phyloP scores from a whole-genome alignment of 2,888 invertebrate genomes.

The Chymomyza procnemis region DNA sequence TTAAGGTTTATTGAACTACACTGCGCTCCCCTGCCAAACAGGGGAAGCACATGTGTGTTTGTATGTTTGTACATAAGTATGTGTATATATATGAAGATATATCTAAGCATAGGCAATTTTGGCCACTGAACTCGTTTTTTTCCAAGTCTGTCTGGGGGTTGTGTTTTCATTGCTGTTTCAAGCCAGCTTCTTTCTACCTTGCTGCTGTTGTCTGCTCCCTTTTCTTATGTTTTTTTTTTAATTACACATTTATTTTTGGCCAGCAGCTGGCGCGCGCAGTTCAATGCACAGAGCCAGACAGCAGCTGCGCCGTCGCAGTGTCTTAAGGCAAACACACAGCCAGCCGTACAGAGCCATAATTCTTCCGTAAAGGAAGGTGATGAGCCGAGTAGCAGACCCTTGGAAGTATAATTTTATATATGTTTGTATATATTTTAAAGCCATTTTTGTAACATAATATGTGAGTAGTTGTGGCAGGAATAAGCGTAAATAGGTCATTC shows the following conservation, averaged over 20 bases:
- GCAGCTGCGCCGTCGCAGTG: slow-evolving; percentile 61
- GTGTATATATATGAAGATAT: neutral
- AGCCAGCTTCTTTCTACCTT: slow-evolving; percentile 1
- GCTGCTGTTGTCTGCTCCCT: slow-evolving; percentile 5
- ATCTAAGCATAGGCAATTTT: slow-evolving; percentile 22
- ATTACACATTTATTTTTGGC: slow-evolving; percentile 54
- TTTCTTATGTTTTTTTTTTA: slow-evolving; percentile 54
- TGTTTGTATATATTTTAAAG: neutral
- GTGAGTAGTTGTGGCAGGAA: neutral
- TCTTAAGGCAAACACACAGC: slow-evolving; percentile 1
- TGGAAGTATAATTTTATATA: neutral
- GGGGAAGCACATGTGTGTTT: neutral
- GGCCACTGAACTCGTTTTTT: slow-evolving; percentile 26
- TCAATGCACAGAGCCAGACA: neutral
- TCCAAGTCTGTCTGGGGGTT: slow-evolving; percentile 22
- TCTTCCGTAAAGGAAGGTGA: neutral
- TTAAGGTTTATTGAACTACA: slow-evolving; percentile 38
- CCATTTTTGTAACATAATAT: neutral
- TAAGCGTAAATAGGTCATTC: neutral
- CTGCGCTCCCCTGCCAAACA: neutral
- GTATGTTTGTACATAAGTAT: neutral
- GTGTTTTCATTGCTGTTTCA: slow-evolving; percentile 22
- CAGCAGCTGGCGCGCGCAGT: neutral
- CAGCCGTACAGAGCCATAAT: neutral
- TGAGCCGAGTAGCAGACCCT: neutral